These are phyloP conservation scores for Calephelis virginiensis DNA, from an alignment of 1,140 invertebrate genomes.

Conservation along the genomic window DNA sequence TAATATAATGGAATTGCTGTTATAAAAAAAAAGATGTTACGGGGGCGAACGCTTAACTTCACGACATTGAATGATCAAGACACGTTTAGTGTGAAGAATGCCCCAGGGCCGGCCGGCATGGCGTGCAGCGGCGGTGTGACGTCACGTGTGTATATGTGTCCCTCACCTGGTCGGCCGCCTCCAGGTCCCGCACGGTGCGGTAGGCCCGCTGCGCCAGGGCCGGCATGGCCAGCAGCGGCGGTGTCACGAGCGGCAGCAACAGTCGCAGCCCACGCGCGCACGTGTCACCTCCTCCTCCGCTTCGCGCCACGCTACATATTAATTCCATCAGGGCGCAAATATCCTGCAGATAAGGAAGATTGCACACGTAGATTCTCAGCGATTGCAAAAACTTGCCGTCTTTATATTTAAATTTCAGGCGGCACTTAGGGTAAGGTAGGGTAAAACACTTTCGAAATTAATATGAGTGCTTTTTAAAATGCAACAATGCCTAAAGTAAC, in stretches of 20 bases:
- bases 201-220: conserved; percentile 56
- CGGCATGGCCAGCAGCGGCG: conserved; percentile 56
- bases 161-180: conserved; percentile 53
- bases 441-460: too few relatives aligned
- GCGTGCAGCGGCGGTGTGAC: conserved; percentile 53
- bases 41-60: too few relatives aligned
- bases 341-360: conserved; percentile 41
- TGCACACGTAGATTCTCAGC: neutral
- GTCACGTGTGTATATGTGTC: neutral
- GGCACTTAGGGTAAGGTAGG: too few relatives aligned
- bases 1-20: too few relatives aligned
- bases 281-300: conserved; percentile 43
- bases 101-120: conserved; percentile 50
- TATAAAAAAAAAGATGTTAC: too few relatives aligned
- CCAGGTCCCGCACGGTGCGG: conserved; percentile 57
- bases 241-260: conserved; percentile 60
- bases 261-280: conserved; percentile 55
- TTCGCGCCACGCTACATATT: conserved; percentile 53
- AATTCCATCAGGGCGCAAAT: conserved; percentile 67
- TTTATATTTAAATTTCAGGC: too few relatives aligned
- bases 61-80: too few relatives aligned
- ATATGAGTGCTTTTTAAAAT: too few relatives aligned
- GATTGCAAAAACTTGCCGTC: too few relatives aligned
- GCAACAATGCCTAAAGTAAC: too few relatives aligned
- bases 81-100: conserved; percentile 1